These are phyloP conservation scores for Diuraphis noxia DNA, from an alignment of 1,140 invertebrate species.

Conservation along the genomic window DNA sequence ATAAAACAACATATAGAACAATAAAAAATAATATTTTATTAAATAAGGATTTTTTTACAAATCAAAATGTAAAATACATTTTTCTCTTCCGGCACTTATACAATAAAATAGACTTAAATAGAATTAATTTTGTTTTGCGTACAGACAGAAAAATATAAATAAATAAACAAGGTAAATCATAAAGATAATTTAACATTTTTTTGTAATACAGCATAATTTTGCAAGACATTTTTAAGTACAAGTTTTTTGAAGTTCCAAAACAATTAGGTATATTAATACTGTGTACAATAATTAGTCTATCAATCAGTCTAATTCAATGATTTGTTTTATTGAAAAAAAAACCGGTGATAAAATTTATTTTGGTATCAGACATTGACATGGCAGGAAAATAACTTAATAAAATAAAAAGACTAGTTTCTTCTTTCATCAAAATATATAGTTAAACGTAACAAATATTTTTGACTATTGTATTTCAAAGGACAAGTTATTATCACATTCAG, in stretches of 20 bases:
- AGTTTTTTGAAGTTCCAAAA: not conserved
- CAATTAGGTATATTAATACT: conserved; percentile 46
- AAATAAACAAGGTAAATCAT: conserved; percentile 21
- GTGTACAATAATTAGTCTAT: conserved; percentile 48
- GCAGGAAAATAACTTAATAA: conserved; percentile 45
- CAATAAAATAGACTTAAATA: conserved; percentile 46
- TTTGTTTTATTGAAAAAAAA: conserved; percentile 42
- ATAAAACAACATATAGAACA: conserved; percentile 10
- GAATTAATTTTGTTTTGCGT: conserved; percentile 27
- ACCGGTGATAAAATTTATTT: conserved; percentile 45
- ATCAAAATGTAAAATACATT: conserved; percentile 51
- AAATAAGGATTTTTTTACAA: conserved; percentile 45
- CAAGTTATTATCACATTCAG: conserved; percentile 50
- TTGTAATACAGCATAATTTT: conserved; percentile 24
- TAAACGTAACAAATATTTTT: conserved; percentile 51
- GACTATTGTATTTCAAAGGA: conserved; percentile 52
- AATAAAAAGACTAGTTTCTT: conserved; percentile 53
- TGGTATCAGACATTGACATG: conserved; percentile 31
- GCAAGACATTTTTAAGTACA: conserved; percentile 41
- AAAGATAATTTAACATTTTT: conserved; percentile 27
- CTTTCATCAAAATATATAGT: conserved; percentile 42
- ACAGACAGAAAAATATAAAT: conserved; percentile 32
- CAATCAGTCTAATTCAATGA: conserved; percentile 52
- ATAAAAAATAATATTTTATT: conserved; percentile 52
- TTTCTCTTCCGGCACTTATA: conserved; percentile 48